Conservation (phyloP, 1,140 invertebrate species). For the Myzus persicae region DNA sequence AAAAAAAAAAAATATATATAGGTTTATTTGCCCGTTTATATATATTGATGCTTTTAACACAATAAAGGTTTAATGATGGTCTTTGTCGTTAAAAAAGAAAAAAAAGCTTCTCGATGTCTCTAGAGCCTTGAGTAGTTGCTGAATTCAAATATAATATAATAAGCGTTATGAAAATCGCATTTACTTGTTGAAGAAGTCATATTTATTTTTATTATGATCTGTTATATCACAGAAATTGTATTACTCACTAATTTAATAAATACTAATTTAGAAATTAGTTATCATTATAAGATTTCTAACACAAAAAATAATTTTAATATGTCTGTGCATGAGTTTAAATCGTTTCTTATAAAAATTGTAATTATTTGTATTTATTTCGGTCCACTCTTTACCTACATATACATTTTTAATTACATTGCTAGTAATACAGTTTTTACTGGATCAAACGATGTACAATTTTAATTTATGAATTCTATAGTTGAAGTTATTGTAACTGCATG, state of each 20-base stretch:
- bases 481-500: not conserved
- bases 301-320: not conserved
- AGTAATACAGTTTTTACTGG: not conserved
- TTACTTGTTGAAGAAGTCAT: slow-evolving; percentile 17
- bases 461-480: not conserved
- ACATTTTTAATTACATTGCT: not conserved
- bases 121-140: not conserved
- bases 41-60: slow-evolving; percentile 3
- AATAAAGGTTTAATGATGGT: not conserved
- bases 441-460: not conserved
- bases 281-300: not conserved
- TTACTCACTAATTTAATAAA: not conserved
- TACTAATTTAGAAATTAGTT: not conserved
- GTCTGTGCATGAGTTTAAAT: not conserved
- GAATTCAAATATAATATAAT: slow-evolving; percentile 23
- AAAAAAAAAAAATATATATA: not conserved
- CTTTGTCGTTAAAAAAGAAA: not conserved
- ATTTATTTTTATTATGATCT: not conserved
- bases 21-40: not conserved
- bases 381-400: not conserved
- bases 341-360: not conserved
- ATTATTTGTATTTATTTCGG: not conserved
- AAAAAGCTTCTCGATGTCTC: not conserved
- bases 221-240: not conserved
- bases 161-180: not conserved